Evolutionary conservation across 2,113 vertebrate species (phyloP).

Genomic region (Peucedramus taeniatus): DNA sequence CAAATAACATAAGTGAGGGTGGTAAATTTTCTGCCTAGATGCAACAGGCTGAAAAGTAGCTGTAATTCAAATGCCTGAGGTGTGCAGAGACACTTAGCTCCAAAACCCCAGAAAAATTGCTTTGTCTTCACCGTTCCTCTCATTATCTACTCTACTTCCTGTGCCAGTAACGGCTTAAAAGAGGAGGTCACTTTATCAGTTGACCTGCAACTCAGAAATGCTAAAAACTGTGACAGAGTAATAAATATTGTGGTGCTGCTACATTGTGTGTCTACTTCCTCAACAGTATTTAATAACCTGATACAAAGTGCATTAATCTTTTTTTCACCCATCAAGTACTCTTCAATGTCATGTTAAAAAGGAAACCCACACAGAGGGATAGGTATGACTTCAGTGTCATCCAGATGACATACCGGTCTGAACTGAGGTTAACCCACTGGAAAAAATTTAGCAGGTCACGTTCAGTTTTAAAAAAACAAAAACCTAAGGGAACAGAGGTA

Average conservation of each 20-base stretch:
- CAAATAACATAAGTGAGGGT: conserved; percentile 74
- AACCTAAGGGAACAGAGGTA: conserved; percentile 78
- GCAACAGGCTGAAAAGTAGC: conserved; percentile 72
- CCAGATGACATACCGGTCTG: conserved; percentile 46
- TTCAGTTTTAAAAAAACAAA: conserved; percentile 59
- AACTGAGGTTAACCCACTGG: conserved; percentile 32
- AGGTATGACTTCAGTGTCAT: conserved; percentile 62
- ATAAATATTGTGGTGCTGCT: conserved; percentile 85
- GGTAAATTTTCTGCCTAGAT: conserved; percentile 68
- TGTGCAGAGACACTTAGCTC: conserved; percentile 70
- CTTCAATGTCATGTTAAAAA: conserved; percentile 69
- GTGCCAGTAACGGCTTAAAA: conserved; percentile 66
- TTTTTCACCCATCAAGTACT: conserved; percentile 71
- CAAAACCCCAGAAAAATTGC: conserved; percentile 66
- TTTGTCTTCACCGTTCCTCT: conserved; percentile 63
- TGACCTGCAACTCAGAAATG: conserved; percentile 77
- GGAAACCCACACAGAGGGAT: conserved; percentile 61
- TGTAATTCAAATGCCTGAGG: conserved; percentile 80
- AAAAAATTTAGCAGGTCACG: conserved; percentile 57
- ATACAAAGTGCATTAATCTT: conserved; percentile 87
- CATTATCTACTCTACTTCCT: conserved; percentile 65
- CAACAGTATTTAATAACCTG: conserved; percentile 79
- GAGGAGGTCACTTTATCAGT: conserved; percentile 65
- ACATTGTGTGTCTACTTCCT: conserved; percentile 85
- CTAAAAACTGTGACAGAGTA: conserved; percentile 80